phyloP scores from a whole-genome alignment of 37 sponge, comb jelly and placozoan species.

The Crambe crambe region DNA sequence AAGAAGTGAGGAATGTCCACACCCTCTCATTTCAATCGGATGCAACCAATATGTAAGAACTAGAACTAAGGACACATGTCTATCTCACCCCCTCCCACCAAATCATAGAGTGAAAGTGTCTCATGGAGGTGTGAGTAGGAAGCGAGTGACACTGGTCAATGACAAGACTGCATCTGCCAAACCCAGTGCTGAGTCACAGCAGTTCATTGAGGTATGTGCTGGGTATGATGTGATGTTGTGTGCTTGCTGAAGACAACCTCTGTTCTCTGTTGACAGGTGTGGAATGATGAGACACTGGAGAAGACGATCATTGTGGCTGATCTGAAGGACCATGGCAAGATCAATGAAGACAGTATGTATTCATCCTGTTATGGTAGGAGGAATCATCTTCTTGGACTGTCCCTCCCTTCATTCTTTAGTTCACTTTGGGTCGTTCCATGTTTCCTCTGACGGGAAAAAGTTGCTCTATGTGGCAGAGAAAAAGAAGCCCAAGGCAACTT shows the following conservation, averaged over 20 bases:
- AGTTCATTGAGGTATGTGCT: slow-evolving; percentile 34
- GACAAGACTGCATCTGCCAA: slow-evolving; percentile 33
- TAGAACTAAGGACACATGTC: not conserved
- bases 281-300: slow-evolving; percentile 18
- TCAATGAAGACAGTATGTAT: slow-evolving; percentile 53
- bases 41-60: slow-evolving; percentile 27
- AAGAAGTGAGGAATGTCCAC: not conserved
- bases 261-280: slow-evolving; percentile 42
- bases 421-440: slow-evolving; percentile 47
- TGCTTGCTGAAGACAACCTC: not conserved
- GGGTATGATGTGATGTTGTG: not conserved
- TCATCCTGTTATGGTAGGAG: too few species aligned
- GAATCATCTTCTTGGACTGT: too few species aligned
- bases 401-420: too few species aligned
- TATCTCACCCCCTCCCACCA: not conserved
- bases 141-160: slow-evolving; percentile 51
- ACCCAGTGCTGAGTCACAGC: slow-evolving; percentile 8
- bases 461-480: slow-evolving; percentile 91
- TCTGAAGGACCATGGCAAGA: slow-evolving; percentile 68
- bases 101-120: slow-evolving; percentile 31
- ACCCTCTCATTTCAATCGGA: slow-evolving; percentile 42
- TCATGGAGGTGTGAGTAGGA: slow-evolving; percentile 4
- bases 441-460: slow-evolving; percentile 64
- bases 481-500: slow-evolving; percentile 65
- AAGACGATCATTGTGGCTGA: slow-evolving; percentile 46